phyloP scores from a whole-genome alignment of 1,140 invertebrate species.

The Lasioglossum albipes region DNA sequence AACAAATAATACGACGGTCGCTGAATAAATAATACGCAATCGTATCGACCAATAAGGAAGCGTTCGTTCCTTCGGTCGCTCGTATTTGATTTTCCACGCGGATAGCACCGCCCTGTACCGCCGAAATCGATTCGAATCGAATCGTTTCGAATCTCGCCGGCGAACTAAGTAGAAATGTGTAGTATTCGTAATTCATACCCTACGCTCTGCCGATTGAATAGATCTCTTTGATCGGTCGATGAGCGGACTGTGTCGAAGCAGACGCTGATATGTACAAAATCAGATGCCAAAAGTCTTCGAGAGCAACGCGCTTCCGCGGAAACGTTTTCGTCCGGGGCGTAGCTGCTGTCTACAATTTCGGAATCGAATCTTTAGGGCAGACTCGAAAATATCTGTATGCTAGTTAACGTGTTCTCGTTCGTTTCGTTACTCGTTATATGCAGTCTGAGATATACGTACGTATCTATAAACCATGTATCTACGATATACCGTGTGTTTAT shows the following conservation, averaged over 20 bases:
- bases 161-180: conserved; percentile 17
- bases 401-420: neutral
- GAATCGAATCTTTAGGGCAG: neutral
- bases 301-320: conserved; percentile 1
- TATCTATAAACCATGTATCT: conserved; percentile 26
- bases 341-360: conserved; percentile 20
- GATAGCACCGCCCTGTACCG: no score
- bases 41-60: neutral
- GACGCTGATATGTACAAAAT: conserved; percentile 46
- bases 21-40: conserved; percentile 33
- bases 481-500: conserved; percentile 27
- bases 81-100: neutral
- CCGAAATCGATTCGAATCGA: no score
- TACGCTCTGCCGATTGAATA: neutral
- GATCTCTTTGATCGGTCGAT: neutral
- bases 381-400: neutral
- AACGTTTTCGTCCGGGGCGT: conserved; percentile 7
- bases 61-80: neutral
- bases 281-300: conserved; percentile 1
- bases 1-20: conserved; percentile 16
- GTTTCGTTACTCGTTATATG: conserved; percentile 15
- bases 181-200: conserved; percentile 10
- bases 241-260: neutral
- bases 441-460: conserved; percentile 15
- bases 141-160: conserved; percentile 1